phyloP scores from a whole-genome alignment of 2,797 vertebrate species.

The Botia almorhae region DNA sequence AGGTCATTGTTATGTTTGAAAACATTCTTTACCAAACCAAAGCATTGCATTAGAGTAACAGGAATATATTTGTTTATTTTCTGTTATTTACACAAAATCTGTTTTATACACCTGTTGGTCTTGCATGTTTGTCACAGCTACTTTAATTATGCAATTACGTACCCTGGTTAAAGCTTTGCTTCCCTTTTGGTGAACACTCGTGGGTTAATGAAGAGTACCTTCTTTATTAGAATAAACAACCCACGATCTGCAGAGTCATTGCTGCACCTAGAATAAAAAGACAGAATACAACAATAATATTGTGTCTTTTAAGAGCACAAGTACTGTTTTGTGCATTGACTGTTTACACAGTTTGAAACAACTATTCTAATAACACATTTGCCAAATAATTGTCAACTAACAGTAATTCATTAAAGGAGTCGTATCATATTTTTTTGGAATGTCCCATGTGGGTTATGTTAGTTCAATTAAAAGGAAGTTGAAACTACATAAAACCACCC shows the following conservation, averaged over 20 bases:
- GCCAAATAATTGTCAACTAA: background rate
- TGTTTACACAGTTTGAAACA: background rate
- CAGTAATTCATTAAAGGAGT: background rate
- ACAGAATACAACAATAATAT: background rate
- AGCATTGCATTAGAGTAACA: background rate
- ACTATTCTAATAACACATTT: background rate
- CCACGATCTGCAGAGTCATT: background rate
- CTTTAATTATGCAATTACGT: background rate
- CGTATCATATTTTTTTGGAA: background rate
- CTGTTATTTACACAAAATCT: no score
- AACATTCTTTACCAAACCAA: background rate
- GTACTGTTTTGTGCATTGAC: background rate
- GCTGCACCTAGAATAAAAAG: background rate
- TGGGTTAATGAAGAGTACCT: background rate
- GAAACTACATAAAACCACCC: constrained; percentile 23
- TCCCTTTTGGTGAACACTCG: background rate
- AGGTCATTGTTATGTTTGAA: background rate
- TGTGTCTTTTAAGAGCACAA: background rate
- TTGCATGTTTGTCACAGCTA: background rate
- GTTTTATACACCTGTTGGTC: background rate
- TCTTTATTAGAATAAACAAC: background rate
- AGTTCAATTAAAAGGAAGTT: constrained; percentile 28
- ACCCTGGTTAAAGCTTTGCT: background rate
- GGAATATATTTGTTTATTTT: no score
- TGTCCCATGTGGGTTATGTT: background rate